Base-by-base conservation (phyloP, 2,113 vertebrate genomes). In the Hystrix brachyura region DNA sequence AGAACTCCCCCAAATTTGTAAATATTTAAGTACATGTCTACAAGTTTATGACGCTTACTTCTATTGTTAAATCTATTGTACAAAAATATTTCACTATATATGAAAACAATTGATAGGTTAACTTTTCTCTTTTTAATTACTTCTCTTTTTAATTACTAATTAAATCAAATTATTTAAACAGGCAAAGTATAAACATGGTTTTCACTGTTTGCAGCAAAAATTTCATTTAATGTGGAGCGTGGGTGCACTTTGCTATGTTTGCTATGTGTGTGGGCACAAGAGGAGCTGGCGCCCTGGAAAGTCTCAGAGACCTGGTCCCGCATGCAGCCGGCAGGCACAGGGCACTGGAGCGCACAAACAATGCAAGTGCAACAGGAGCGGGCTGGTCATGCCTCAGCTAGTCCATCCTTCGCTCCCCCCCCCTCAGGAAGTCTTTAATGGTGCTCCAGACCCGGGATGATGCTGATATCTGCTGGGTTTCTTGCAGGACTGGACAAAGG, bases 111-210 rank as follows among this genome's bases (percentile, higher is more conserved):
- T 21, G 43, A 48, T 38, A 69, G 46, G 9, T 84, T 55, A 93
- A 23, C 48, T 76, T 82, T 79, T 94, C 38, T 94, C 59, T 92
- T 93, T 96, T 81, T 32, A 94, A 92, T 69, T 81, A 81, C 74
- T 95, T 92, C 80, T 0, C 59, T 92, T 93, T 96, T 81, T 32
- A 94, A 92, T 69, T 81, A 81, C 74, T 95, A 38, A 38, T 92
- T 80, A 0, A 86, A 46, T 81, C 34, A 60, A 94, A 64, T 87
- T 60, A 78, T 69, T 82, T 94, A 78, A 90, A 92, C 95, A 92
- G 82, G 14, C 46, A 95, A 96, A 94, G 64, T 87, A 95, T 76
- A 93, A 95, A 89, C 38, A 87, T 9, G 10, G 17, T 95, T 95
- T 92, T 94, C 48, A 81, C 92, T 65, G 57, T 85, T 76, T 38